Percentiles rank a stretch among this genome's conserved stretches.
These are phyloP conservation scores for Halcyon badia DNA, from an alignment of 2,797 vertebrate species.

Conservation along the genomic window DNA sequence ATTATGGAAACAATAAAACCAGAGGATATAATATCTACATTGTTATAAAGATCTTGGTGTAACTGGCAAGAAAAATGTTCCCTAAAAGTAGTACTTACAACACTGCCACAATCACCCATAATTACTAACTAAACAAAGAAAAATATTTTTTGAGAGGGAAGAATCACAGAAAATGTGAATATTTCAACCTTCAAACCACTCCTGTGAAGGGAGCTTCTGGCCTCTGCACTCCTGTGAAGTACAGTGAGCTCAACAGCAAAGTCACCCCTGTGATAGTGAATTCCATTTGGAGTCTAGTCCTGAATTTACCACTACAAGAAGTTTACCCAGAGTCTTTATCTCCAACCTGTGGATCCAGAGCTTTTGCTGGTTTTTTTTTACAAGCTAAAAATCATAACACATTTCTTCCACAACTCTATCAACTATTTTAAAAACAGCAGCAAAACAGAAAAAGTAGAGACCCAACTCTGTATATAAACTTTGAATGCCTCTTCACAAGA, in stretches of 20 bases:
- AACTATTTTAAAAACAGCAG: background rate
- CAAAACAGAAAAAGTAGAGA: slow-evolving; percentile 5
- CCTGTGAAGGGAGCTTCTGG: background rate
- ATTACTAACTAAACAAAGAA: background rate
- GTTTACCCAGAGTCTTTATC: background rate
- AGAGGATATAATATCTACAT: accelerated
- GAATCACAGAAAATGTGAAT: background rate
- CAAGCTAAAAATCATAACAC: background rate
- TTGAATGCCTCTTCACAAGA: background rate
- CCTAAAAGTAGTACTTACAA: background rate
- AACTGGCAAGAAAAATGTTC: slow-evolving; percentile 4
- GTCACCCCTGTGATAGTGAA: background rate
- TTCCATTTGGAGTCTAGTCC: background rate
- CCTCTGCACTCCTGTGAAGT: background rate
- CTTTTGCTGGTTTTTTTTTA: background rate
- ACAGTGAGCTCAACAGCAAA: background rate
- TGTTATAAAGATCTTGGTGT: background rate
- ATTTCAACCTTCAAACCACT: background rate
- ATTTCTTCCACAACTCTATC: slow-evolving; percentile 12
- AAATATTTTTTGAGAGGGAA: background rate
- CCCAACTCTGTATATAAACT: background rate
- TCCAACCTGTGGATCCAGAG: background rate
- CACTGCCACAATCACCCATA: background rate
- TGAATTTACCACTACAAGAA: background rate
- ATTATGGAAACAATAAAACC: background rate